Evolutionary conservation across 1,140 invertebrate genomes (phyloP).

Genomic region (Bombus impatiens): DNA sequence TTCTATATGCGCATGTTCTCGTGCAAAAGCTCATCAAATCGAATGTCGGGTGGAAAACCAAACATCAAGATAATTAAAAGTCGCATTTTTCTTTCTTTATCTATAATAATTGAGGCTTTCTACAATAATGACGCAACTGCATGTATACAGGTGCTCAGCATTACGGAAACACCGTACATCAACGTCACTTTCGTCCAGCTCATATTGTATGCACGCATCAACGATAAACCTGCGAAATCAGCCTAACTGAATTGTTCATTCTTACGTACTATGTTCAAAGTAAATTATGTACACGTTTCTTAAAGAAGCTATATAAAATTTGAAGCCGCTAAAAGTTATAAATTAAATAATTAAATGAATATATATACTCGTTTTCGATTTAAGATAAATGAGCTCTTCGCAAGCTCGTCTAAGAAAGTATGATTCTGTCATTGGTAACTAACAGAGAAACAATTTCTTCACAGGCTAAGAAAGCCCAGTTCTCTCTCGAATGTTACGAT

Average conservation of each 20-base stretch:
- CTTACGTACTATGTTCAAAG: no score
- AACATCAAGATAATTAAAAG: conserved; percentile 57
- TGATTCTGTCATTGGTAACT: no score
- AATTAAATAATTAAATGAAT: no score
- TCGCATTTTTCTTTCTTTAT: conserved; percentile 63
- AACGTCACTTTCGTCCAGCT: conserved; percentile 26
- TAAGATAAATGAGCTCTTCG: no score
- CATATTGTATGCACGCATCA: not conserved
- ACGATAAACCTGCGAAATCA: not conserved
- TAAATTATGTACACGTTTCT: not conserved
- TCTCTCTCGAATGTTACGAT: not conserved
- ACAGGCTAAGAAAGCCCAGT: not conserved
- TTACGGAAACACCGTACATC: not conserved
- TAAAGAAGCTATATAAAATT: no score
- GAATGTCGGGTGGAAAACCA: not conserved
- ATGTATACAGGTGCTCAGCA: conserved; percentile 55
- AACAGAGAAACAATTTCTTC: no score
- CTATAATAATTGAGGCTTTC: conserved; percentile 67
- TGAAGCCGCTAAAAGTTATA: no score
- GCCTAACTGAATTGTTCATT: not conserved
- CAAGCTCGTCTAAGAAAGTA: no score
- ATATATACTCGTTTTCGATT: no score
- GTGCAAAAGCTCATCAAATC: not conserved
- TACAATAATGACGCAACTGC: conserved; percentile 65
- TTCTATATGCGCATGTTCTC: no score